Base-by-base conservation (phyloP, 2,797 vertebrate species). In the Peromyscus eremicus region DNA sequence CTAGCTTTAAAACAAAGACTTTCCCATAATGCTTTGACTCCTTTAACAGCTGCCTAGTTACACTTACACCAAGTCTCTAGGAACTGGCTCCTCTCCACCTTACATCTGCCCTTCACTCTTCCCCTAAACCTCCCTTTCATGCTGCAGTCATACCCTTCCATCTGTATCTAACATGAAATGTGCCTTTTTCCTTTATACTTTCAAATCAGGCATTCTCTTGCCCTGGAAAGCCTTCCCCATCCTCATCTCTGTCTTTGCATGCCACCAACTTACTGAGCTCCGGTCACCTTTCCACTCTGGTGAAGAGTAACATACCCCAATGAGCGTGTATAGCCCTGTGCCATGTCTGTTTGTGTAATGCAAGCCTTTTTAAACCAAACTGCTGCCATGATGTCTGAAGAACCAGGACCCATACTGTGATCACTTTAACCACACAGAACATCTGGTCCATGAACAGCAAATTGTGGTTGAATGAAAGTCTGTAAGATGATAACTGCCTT, bases 1-100 rank as follows among this genome's bases (percentile, higher is more conserved):
- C 81, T 34, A 85, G 43, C 84, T 85, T 95, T 93, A 86, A 92
- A 94, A 60, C 37, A 79, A 81, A 79, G 49, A 85, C 9, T 6
- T 73, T 16, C 21, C 32, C 43, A 13, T 34, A 37, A 64, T 17
- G 46, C 5, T 79, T 73, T n/a, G 1, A 34, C 32, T 43, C 14
- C 34, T 92, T 79, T 43, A 91, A 40, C 13, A 94, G 43, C 10
- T 68, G 1, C n/a, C 40, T 83, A 8, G n/a, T n/a, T n/a, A 62
- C n/a, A 68, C 14, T 11, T 93, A 46, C 10, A 40, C 2, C 17
- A 81, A 64, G 10, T 34, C 32, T 87, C 40, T 49, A 84, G 16
- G 16, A 86, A 71, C 37, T 40, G 11, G 4, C 9, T 86, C 13
- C 19, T 79, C 32, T 66, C 40, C 29, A 37, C 10, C 17, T 89